Percentiles rank a stretch among this genome's conserved stretches.
phyloP scores from a whole-genome alignment of 2,797 vertebrate species.

The Amniataba percoides region DNA sequence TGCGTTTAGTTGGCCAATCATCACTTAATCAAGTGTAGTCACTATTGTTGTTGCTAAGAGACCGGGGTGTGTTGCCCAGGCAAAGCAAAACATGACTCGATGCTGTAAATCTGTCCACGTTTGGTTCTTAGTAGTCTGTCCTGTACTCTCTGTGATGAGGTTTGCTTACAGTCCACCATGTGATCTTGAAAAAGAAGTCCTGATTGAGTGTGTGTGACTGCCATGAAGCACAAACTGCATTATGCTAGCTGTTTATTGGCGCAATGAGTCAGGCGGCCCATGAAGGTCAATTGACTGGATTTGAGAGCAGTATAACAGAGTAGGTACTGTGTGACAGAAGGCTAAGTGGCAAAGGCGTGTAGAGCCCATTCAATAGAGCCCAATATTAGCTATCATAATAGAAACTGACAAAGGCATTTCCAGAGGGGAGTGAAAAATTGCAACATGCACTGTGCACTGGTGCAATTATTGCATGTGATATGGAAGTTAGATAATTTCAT shows the following conservation, averaged over 20 bases:
- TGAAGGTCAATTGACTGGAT: slow-evolving; percentile 82
- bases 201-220: slow-evolving; percentile 39
- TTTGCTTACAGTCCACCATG: slow-evolving; percentile 33
- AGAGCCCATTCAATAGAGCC: slow-evolving; percentile 63
- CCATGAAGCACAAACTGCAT: slow-evolving; percentile 64
- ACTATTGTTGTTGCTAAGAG: slow-evolving; percentile 78
- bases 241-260: slow-evolving; percentile 73
- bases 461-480: slow-evolving; percentile 64
- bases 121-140: slow-evolving; percentile 32
- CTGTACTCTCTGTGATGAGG: not conserved
- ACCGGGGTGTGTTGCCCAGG: slow-evolving; percentile 57
- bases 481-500: slow-evolving; percentile 58
- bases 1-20: slow-evolving; percentile 62
- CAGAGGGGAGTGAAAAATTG: slow-evolving; percentile 48
- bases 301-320: slow-evolving; percentile 70
- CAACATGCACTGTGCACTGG: slow-evolving; percentile 56
- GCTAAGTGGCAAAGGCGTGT: slow-evolving; percentile 73
- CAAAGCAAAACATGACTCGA: slow-evolving; percentile 47
- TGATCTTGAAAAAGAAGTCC: slow-evolving; percentile 46
- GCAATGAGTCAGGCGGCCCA: slow-evolving; percentile 71
- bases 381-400: slow-evolving; percentile 70
- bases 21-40: slow-evolving; percentile 67
- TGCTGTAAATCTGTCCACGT: slow-evolving; percentile 52
- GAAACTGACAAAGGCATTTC: slow-evolving; percentile 77
- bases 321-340: slow-evolving; percentile 72